Evolutionary conservation across 2,888 invertebrate genomes (phyloP).

Genomic region (Glaucopsyche alexis): DNA sequence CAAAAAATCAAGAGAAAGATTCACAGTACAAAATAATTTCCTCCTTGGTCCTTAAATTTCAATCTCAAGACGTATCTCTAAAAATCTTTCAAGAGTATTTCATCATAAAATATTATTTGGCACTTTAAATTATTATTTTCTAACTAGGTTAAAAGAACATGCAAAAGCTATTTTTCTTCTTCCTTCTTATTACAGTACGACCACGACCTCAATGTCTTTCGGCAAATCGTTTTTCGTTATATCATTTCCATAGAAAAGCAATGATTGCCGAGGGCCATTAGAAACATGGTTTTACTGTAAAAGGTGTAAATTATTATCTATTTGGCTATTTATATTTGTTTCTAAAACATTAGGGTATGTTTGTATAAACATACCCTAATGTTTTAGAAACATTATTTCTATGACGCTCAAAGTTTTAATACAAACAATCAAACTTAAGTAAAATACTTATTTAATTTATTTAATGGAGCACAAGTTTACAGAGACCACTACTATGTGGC

Average conservation of each 20-base stretch:
- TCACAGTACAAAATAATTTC: neutral
- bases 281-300: neutral
- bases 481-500: neutral
- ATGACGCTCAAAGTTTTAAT: neutral
- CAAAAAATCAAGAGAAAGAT: no score
- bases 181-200: neutral
- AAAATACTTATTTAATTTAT: neutral
- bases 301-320: neutral
- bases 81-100: neutral
- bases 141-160: neutral
- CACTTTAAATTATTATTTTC: neutral
- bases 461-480: neutral
- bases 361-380: neutral
- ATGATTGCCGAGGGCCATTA: no score
- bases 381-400: neutral
- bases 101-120: constrained; percentile 1
- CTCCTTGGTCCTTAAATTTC: constrained; percentile 22
- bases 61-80: neutral
- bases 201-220: no score
- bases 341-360: no score
- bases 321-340: no score
- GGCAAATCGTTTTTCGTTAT: no score
- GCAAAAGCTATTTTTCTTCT: neutral
- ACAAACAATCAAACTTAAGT: neutral
- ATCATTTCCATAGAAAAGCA: no score